These are phyloP conservation scores for Ctenosaura bakeri DNA, from an alignment of 2,797 vertebrate species.

Conservation along the genomic window DNA sequence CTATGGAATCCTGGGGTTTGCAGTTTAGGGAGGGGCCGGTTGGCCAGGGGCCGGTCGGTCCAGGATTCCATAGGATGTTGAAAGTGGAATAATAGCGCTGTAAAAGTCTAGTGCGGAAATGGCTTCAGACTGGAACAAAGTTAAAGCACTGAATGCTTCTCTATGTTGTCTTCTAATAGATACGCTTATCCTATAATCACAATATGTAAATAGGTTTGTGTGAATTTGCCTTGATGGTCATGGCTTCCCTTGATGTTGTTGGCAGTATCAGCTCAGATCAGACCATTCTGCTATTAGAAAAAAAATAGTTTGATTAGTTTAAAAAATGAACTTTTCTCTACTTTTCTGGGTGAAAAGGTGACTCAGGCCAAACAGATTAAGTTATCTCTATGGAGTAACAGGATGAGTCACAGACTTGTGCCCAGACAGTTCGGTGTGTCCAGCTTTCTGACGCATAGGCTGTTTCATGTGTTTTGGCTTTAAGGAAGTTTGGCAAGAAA, in stretches of 20 bases:
- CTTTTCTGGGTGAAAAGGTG: constrained; percentile 69
- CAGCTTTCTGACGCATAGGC: constrained; percentile 52
- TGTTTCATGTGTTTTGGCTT: constrained; percentile 48
- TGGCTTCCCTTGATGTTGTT: neutral
- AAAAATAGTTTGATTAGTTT: constrained; percentile 27
- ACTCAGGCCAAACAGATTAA: constrained; percentile 67
- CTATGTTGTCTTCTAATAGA: neutral
- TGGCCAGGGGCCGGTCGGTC: too few relatives aligned
- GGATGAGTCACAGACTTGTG: constrained; percentile 71
- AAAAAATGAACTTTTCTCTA: constrained; percentile 63
- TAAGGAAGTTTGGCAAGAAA: constrained; percentile 77
- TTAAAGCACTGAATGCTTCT: neutral
- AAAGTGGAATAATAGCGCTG: too few relatives aligned
- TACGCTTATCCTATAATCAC: neutral
- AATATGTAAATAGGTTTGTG: neutral
- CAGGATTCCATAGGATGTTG: too few relatives aligned
- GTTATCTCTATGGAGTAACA: constrained; percentile 60
- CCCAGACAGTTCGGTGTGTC: constrained; percentile 55
- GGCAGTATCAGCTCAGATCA: constrained; percentile 58
- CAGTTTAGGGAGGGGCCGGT: too few relatives aligned
- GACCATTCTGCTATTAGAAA: constrained; percentile 17
- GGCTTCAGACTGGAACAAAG: neutral
- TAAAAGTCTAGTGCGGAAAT: too few relatives aligned
- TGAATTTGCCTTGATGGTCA: neutral
- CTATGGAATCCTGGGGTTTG: too few relatives aligned